A percentile compares a stretch with the other conserved stretches of the same genome.
Evolutionary conservation across 2,113 vertebrate genomes (phyloP).

Genomic region (Pogonocichla stellata): DNA sequence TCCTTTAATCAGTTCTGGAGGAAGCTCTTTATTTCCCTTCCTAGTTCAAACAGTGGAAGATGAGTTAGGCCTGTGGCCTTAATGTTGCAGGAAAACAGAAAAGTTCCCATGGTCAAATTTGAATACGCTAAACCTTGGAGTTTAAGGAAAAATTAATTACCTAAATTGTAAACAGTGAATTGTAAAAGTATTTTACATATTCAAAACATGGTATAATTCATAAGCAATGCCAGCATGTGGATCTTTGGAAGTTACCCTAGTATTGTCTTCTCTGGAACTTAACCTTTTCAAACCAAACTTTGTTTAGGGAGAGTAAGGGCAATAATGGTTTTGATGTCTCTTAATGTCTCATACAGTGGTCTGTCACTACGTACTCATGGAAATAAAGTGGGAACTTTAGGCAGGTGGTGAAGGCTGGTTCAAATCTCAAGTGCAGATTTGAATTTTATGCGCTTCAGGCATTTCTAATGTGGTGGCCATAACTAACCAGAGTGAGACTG

Average conservation of each 20-base stretch:
- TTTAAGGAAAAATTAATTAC: background rate
- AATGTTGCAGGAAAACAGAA: background rate
- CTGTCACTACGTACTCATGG: background rate
- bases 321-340: background rate
- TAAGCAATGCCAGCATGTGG: background rate
- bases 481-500: background rate
- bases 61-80: background rate
- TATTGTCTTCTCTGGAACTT: background rate
- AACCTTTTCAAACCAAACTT: constrained; percentile 24
- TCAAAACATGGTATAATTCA: background rate
- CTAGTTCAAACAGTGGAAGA: background rate
- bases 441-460: background rate
- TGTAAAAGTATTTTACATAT: background rate
- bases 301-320: background rate
- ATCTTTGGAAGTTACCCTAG: background rate
- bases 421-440: background rate
- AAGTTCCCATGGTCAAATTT: background rate
- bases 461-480: background rate
- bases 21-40: background rate
- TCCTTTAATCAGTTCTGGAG: background rate
- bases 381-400: background rate
- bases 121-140: background rate
- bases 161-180: background rate
- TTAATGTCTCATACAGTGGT: background rate
- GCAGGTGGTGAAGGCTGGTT: background rate